Conservation (phyloP, 2,797 vertebrate genomes). For the Neomorphus geoffroyi region DNA sequence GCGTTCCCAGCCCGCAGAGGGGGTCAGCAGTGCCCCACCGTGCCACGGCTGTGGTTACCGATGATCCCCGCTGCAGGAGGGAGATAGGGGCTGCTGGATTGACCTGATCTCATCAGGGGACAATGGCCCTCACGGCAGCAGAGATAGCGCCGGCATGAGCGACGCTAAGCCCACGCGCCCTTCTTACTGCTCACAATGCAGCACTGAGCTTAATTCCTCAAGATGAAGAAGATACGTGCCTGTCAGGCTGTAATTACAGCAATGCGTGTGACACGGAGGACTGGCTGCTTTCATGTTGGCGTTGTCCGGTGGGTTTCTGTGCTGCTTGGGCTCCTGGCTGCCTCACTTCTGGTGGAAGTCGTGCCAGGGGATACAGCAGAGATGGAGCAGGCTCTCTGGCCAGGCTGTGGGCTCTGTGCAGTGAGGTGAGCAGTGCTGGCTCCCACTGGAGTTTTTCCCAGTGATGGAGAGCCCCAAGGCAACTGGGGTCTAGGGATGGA, state of each 20-base stretch:
- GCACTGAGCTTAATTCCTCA: conserved; percentile 37
- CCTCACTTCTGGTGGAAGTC: neutral
- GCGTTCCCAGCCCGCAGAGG: accelerated
- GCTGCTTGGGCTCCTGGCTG: neutral
- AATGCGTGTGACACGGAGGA: neutral
- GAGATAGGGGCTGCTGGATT: conserved; percentile 29
- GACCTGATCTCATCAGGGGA: conserved; percentile 51
- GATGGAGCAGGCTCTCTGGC: neutral
- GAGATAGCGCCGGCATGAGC: neutral
- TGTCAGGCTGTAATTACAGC: conserved; percentile 58
- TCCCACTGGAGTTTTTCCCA: neutral
- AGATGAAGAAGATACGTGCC: conserved; percentile 55
- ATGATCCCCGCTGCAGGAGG: conserved; percentile 9
- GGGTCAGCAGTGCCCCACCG: neutral
- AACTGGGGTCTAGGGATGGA: neutral
- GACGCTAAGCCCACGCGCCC: conserved; percentile 21
- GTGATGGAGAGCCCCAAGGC: neutral
- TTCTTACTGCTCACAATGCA: conserved; percentile 40
- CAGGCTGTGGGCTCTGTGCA: neutral
- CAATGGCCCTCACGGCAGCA: conserved; percentile 34
- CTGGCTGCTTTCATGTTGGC: neutral
- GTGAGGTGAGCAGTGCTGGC: neutral
- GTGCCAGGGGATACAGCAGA: accelerated
- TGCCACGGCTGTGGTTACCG: neutral
- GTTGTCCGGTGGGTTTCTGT: neutral